Evolutionary conservation across 2,797 vertebrate genomes (phyloP).

Genomic region (Sebastes oblongus): DNA sequence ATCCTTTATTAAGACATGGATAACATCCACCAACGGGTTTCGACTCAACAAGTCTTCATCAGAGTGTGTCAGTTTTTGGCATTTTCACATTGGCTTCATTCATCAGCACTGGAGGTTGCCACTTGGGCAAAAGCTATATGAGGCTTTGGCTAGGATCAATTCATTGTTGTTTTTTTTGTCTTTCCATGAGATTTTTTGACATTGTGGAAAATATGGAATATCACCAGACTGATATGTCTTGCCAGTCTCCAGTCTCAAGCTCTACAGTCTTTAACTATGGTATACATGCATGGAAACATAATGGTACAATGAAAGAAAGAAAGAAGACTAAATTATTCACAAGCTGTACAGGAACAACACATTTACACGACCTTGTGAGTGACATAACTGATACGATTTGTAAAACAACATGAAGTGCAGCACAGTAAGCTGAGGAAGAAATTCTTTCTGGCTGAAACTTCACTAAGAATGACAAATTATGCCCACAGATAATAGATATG

Average conservation of each 20-base stretch:
- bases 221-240: neutral
- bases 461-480: slow-evolving; percentile 53
- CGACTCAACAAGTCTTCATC: too few species aligned
- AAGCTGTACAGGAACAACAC: neutral
- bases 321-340: neutral
- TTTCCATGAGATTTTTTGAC: too few species aligned
- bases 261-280: neutral
- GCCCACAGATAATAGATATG: slow-evolving; percentile 56
- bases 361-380: neutral
- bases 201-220: neutral
- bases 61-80: too few species aligned
- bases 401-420: neutral
- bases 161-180: neutral
- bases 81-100: too few species aligned
- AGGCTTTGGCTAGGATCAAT: neutral
- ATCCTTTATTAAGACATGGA: too few species aligned
- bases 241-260: neutral
- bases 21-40: too few species aligned
- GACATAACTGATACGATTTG: neutral
- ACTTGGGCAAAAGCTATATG: neutral
- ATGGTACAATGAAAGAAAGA: neutral
- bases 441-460: slow-evolving; percentile 21
- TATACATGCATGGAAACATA: neutral
- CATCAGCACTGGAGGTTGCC: too few species aligned
- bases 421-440: neutral